These are phyloP conservation scores for Ericerus pela DNA, from an alignment of 1,140 invertebrate species.

Conservation along the genomic window DNA sequence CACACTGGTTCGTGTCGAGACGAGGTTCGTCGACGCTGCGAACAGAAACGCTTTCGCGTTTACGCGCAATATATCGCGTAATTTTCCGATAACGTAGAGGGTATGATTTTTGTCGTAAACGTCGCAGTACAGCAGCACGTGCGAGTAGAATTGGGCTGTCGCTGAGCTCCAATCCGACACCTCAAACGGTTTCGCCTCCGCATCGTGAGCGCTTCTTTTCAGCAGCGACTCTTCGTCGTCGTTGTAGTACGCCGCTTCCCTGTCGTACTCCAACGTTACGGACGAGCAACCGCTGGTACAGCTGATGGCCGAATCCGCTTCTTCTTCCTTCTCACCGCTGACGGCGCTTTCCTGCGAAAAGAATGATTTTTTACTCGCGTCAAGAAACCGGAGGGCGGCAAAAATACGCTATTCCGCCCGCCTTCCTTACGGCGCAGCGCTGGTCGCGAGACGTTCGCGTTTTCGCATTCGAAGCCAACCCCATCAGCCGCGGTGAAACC, in stretches of 20 bases:
- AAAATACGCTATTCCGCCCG: too few species aligned
- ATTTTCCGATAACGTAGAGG: constrained; percentile 58
- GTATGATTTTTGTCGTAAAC: constrained; percentile 63
- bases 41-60: constrained; percentile 59
- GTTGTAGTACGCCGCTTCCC: not conserved
- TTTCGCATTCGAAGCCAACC: too few species aligned
- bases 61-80: constrained; percentile 55
- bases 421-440: too few species aligned
- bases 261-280: constrained; percentile 1
- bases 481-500: too few species aligned
- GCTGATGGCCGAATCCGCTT: not conserved
- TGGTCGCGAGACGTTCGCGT: too few species aligned
- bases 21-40: constrained; percentile 48
- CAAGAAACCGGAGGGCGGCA: too few species aligned
- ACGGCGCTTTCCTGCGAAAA: not conserved
- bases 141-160: constrained; percentile 49
- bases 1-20: constrained; percentile 32
- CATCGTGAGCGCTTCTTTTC: not conserved
- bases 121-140: constrained; percentile 65
- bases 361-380: too few species aligned
- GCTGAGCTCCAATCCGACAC: not conserved
- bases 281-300: not conserved
- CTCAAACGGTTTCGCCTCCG: not conserved
- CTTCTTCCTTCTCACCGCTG: constrained; percentile 4
- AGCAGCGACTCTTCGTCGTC: not conserved